A percentile compares a stretch with the other conserved stretches of the same genome.
These are phyloP conservation scores for Lithobates sylvaticus DNA, from an alignment of 2,797 vertebrate genomes.

Conservation along the genomic window DNA sequence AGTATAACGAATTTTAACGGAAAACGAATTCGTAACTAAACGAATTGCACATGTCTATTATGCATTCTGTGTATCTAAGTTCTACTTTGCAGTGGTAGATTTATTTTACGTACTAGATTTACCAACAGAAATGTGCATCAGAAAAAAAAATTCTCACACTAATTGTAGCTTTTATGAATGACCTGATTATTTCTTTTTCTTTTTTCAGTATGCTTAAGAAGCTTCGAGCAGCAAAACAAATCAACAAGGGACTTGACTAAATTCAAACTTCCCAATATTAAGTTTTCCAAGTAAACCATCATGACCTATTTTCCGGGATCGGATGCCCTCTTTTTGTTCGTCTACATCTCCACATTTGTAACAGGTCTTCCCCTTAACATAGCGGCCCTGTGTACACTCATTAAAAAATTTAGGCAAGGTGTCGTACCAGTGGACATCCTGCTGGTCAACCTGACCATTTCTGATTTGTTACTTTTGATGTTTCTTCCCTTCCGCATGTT, in stretches of 20 bases:
- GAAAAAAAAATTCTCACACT: not conserved
- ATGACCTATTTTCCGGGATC: constrained; percentile 42
- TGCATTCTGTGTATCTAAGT: no score
- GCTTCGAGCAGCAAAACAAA: not conserved
- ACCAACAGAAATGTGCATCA: no score
- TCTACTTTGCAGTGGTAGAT: no score
- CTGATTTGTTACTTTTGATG: constrained; percentile 83
- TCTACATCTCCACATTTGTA: constrained; percentile 83
- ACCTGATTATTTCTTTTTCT: not conserved
- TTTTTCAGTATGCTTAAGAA: not conserved
- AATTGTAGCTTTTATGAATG: not conserved
- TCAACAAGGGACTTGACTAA: not conserved
- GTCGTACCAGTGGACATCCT: constrained; percentile 81
- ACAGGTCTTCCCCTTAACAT: constrained; percentile 85
- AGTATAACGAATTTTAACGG: no score
- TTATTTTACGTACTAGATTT: no score
- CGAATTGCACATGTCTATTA: no score
- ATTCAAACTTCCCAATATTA: not conserved
- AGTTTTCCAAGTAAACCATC: constrained; percentile 7
- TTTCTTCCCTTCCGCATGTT: constrained; percentile 87
- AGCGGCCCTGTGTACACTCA: constrained; percentile 80
- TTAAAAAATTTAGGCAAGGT: constrained; percentile 74
- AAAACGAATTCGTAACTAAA: no score
- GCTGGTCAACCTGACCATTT: constrained; percentile 85
- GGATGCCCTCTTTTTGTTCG: constrained; percentile 63